Evolutionary conservation across 2,797 vertebrate genomes (phyloP), one percentile per base, ranked within the genome.

Genomic region (Hydrolagus colliei): DNA sequence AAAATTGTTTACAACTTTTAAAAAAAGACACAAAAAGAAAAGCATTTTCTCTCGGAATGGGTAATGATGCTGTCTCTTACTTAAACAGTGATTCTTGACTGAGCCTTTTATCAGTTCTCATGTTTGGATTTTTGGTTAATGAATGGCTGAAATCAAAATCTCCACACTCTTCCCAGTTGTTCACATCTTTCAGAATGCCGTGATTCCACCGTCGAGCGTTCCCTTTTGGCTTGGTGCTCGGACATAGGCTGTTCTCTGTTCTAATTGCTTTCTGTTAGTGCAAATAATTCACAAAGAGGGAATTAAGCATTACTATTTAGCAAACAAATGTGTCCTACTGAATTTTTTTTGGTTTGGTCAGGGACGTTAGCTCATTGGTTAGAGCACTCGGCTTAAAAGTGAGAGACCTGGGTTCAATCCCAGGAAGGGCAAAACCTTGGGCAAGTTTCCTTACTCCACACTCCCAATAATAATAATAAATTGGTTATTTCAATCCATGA

Each of bases 161-260:
- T 86, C 97, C 96, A 18, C 93, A 89, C 72, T 97, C 95, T 11
- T 96, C 95, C 97, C 96, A 97, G 62, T 96, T 95, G 14, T 97
- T 95, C 0, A 93, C 93, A 84, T 89, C 92, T 88, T 96, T 98
- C 0, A 93, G 87, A 12, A 93, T 91, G 85, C 93, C 89, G 1
- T 96, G 95, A 20, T 95, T 96, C 97, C 97, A 98, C 41, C 95
- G 93, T 80, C 92, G 90, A 76, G 95, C 93, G 65, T 96, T 93
- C 77, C 90, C 93, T 91, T 96, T 97, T 82, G 94, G 91, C 86
- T 97, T 94, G 73, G 90, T 1, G 80, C 91, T 90, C 85, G 90
- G 95, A 88, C 92, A 86, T 68, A 94, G 96, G 80, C 91, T 87
- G 87, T 94, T 95, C 87, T 96, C 95, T 18, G 92, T 88, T 32